These are phyloP conservation scores for Sisyra nigra DNA, from an alignment of 2,888 invertebrate genomes.

Conservation along the genomic window DNA sequence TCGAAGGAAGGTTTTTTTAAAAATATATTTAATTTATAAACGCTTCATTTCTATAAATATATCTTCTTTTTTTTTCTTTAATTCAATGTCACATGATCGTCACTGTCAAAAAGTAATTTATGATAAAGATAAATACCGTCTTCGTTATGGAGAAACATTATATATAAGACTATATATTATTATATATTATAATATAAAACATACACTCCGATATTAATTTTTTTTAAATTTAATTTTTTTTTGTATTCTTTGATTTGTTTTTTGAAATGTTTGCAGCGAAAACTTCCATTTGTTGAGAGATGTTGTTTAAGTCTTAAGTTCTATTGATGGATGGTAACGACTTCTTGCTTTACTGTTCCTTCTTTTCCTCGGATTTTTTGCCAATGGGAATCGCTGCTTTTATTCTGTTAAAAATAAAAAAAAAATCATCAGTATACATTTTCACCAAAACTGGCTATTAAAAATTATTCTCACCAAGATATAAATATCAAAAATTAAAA, in stretches of 20 bases:
- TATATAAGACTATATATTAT: no score
- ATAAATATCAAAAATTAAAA: no score
- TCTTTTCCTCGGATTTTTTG: conserved; percentile 69
- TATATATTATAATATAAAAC: no score
- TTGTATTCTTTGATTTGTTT: not conserved
- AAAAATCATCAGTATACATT: conserved; percentile 8
- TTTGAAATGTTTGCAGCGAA: not conserved
- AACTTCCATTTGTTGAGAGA: not conserved
- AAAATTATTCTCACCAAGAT: no score
- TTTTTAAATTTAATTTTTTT: not conserved
- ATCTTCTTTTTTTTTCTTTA: not conserved
- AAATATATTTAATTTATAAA: conserved; percentile 1
- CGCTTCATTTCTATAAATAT: not conserved
- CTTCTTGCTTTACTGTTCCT: conserved; percentile 49
- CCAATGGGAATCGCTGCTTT: conserved; percentile 80
- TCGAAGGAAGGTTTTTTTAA: conserved; percentile 2
- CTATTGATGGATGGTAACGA: conserved; percentile 4
- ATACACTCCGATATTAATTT: no score
- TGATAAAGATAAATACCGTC: no score
- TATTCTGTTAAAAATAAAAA: conserved; percentile 42
- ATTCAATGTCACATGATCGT: not conserved
- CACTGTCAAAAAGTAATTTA: not conserved
- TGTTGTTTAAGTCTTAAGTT: not conserved
- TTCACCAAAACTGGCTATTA: no score
- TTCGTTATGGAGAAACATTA: no score